Evolutionary conservation across 2,888 invertebrate genomes (phyloP).

Genomic region (Branchellion lobata): DNA sequence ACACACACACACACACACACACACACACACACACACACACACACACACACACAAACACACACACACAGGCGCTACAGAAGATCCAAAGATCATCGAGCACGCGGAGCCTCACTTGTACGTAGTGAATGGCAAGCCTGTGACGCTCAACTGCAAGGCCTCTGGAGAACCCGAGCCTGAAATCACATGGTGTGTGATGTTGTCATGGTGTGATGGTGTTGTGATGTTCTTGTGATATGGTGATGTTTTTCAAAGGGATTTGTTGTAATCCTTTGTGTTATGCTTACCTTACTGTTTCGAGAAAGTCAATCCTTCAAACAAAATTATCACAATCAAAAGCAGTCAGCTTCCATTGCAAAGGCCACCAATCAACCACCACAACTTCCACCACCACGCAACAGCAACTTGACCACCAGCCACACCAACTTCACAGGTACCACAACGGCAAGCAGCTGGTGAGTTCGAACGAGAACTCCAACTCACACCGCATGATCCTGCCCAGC

Average conservation of each 20-base stretch:
- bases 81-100: conserved; percentile 90
- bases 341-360: too few species aligned
- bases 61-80: neutral
- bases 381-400: neutral
- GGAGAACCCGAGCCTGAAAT: conserved; percentile 79
- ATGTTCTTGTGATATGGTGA: too few species aligned
- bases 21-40: too few species aligned
- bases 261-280: too few species aligned
- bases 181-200: conserved; percentile 76
- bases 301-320: too few species aligned
- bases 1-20: too few species aligned
- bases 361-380: too few species aligned
- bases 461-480: conserved; percentile 74
- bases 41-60: neutral
- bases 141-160: conserved; percentile 95
- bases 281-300: too few species aligned
- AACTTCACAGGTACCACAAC: conserved; percentile 76
- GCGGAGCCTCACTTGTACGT: conserved; percentile 87
- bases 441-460: conserved; percentile 72
- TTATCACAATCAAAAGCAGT: too few species aligned
- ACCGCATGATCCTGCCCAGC: conserved; percentile 75
- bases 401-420: too few species aligned
- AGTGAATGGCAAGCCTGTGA: conserved; percentile 92
- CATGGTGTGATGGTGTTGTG: too few species aligned
- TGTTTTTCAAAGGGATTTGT: too few species aligned